phyloP scores from a whole-genome alignment of 37 sponge, comb jelly and placozoan species.

The Theonella swinhoei region DNA sequence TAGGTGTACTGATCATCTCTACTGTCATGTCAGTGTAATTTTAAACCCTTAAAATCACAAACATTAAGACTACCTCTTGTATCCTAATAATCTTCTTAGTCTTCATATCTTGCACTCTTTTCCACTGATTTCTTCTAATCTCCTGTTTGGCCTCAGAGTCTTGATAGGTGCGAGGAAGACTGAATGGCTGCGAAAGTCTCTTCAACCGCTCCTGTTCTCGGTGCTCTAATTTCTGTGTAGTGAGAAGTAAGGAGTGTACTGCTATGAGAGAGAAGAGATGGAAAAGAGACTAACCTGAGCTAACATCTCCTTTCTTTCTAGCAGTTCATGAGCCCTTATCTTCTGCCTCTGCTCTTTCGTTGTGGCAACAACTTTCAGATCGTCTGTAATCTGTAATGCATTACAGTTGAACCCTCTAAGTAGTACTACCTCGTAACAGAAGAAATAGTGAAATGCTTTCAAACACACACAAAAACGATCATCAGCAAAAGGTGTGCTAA shows the following conservation, averaged over 20 bases:
- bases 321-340: constrained; percentile 88
- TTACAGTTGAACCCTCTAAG: neutral
- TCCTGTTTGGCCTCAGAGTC: constrained; percentile 23
- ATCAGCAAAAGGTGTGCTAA: neutral
- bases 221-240: constrained; percentile 5
- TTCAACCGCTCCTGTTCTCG: constrained; percentile 14
- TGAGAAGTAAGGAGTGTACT: neutral
- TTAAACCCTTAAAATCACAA: no score
- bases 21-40: no score
- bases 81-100: constrained; percentile 21
- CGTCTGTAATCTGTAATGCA: constrained; percentile 77
- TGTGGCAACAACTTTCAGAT: constrained; percentile 80
- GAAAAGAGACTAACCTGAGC: constrained; percentile 17
- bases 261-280: neutral
- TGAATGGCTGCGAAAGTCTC: neutral
- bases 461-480: no score
- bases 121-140: constrained; percentile 1
- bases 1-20: no score
- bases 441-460: neutral
- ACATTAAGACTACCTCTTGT: constrained; percentile 21
- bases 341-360: constrained; percentile 82
- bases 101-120: constrained; percentile 27
- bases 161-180: constrained; percentile 20
- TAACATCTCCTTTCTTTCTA: constrained; percentile 86
- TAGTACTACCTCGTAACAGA: neutral